These are phyloP conservation scores for Linnaemya tessellans DNA, from an alignment of 2,888 invertebrate genomes.

Conservation along the genomic window DNA sequence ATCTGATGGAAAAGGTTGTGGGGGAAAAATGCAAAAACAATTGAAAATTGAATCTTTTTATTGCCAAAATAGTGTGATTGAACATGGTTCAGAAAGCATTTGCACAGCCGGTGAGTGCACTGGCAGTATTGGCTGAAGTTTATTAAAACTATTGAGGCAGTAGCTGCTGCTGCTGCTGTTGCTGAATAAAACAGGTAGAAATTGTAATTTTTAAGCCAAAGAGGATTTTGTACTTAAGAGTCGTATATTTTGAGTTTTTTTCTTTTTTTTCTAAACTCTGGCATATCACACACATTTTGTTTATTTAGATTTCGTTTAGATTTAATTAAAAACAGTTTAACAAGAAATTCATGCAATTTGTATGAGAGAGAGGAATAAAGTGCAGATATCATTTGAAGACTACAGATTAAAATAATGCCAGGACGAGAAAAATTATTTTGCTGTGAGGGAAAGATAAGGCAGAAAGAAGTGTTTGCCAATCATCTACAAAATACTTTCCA, in stretches of 20 bases:
- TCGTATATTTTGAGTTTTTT: not conserved
- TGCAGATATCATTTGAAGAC: too few species aligned
- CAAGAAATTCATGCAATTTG: constrained; percentile 37
- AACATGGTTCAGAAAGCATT: constrained; percentile 67
- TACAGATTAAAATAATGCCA: too few species aligned
- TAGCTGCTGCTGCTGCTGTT: constrained; percentile 22
- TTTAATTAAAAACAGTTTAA: constrained; percentile 20
- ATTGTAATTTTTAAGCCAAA: constrained; percentile 56
- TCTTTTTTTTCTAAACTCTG: not conserved
- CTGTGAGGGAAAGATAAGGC: too few species aligned
- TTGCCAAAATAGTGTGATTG: constrained; percentile 71
- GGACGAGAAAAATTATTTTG: too few species aligned
- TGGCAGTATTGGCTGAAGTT: constrained; percentile 13
- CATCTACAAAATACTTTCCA: too few species aligned
- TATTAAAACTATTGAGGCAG: constrained; percentile 41
- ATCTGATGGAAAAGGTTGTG: not conserved
- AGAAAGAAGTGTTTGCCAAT: too few species aligned
- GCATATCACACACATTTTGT: constrained; percentile 5
- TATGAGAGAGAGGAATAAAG: not conserved
- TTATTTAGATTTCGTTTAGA: constrained; percentile 37
- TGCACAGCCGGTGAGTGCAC: constrained; percentile 21
- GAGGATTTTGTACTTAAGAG: constrained; percentile 62
- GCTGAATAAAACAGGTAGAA: constrained; percentile 45
- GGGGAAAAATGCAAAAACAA: constrained; percentile 66
- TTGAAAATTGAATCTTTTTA: constrained; percentile 69